Evolutionary conservation across 1,140 invertebrate species (phyloP).

Genomic region (Dolichoris vasculosae): DNA sequence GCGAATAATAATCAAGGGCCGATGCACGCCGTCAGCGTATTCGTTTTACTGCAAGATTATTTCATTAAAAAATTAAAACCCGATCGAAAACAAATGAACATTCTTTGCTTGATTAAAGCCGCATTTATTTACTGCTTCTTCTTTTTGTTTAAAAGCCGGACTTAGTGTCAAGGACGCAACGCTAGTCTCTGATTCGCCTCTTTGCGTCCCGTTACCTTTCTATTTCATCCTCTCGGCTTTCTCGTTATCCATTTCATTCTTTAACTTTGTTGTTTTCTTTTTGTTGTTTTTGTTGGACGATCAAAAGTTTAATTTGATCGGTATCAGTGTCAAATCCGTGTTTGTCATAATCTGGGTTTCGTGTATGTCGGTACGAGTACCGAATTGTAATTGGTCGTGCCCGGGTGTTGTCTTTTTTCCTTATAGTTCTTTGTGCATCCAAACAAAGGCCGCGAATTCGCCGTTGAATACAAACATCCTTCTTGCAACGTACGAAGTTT

Average conservation of each 20-base stretch:
- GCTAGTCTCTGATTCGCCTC: neutral
- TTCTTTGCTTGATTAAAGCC: constrained; percentile 71
- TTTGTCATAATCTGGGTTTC: constrained; percentile 54
- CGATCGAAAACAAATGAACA: constrained; percentile 72
- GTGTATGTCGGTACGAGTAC: constrained; percentile 67
- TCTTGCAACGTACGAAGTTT: constrained; percentile 45
- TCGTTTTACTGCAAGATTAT: constrained; percentile 73
- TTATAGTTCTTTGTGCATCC: constrained; percentile 52
- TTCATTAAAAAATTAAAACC: constrained; percentile 77
- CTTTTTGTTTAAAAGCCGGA: constrained; percentile 50
- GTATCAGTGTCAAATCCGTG: constrained; percentile 54
- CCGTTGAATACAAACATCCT: constrained; percentile 52
- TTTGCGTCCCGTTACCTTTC: constrained; percentile 11
- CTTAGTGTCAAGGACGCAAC: constrained; percentile 21
- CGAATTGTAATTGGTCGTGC: constrained; percentile 65
- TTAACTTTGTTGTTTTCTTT: neutral
- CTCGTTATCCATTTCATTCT: neutral
- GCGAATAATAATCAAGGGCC: constrained; percentile 42
- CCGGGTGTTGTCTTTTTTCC: constrained; percentile 50
- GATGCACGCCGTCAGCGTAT: constrained; percentile 64
- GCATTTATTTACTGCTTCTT: constrained; percentile 53
- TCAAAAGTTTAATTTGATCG: too few relatives aligned
- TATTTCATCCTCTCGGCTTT: constrained; percentile 15
- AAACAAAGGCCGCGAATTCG: constrained; percentile 55
- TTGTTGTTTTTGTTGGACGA: neutral